A percentile compares a stretch with the other conserved stretches of the same genome.
Conservation (phyloP, 2,888 invertebrate species). For the Sphecodes monilicornis region DNA sequence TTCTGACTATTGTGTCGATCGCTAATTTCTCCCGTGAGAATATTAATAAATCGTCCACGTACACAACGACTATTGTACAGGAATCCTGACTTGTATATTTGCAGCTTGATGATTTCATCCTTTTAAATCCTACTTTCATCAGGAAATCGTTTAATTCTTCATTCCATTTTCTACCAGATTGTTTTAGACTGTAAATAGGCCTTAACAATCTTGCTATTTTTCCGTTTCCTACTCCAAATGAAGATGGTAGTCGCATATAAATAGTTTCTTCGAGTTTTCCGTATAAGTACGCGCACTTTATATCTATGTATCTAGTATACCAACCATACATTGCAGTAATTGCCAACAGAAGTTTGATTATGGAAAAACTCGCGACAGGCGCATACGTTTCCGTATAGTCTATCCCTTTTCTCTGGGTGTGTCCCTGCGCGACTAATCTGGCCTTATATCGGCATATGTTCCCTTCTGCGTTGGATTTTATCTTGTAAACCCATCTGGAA, state of each 20-base stretch:
- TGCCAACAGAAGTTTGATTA: neutral
- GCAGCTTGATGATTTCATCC: conserved; percentile 25
- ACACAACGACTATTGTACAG: conserved; percentile 5
- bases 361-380: conserved; percentile 17
- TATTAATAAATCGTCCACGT: conserved; percentile 31
- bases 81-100: conserved; percentile 1
- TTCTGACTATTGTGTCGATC: neutral
- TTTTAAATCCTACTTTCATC: neutral
- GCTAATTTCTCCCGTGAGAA: conserved; percentile 2
- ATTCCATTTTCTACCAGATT: conserved; percentile 30
- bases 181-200: conserved; percentile 33
- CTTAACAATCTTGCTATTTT: conserved; percentile 21
- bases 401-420: conserved; percentile 15
- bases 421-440: conserved; percentile 30
- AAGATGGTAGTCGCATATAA: conserved; percentile 31
- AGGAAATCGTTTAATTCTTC: conserved; percentile 14
- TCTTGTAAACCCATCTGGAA: conserved; percentile 34
- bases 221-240: neutral
- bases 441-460: conserved; percentile 18
- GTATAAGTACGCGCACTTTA: conserved; percentile 35
- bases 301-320: neutral
- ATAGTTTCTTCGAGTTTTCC: conserved; percentile 35
- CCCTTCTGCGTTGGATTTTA: conserved; percentile 13
- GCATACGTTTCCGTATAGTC: conserved; percentile 43
- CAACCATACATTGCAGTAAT: neutral